A percentile compares a stretch with the other conserved stretches of the same genome.
phyloP scores from a whole-genome alignment of 2,888 invertebrate species.

The Drosophila leonis region DNA sequence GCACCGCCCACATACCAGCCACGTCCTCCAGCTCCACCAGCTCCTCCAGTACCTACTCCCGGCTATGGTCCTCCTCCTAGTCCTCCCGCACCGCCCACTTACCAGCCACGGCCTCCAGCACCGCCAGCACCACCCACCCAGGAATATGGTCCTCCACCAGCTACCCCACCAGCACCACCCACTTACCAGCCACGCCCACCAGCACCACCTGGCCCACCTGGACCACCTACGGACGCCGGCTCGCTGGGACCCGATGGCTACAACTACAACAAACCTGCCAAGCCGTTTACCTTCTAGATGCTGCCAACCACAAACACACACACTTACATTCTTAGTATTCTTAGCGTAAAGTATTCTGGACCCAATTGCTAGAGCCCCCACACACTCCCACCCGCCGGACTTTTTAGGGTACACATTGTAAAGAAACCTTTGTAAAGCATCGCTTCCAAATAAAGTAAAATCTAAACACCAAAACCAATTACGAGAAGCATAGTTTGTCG shows the following conservation, averaged over 20 bases:
- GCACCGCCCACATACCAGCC: slow-evolving; percentile 33
- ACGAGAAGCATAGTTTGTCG: slow-evolving; percentile 22
- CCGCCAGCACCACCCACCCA: slow-evolving; percentile 36
- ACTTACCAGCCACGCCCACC: slow-evolving; percentile 58
- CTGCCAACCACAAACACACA: slow-evolving; percentile 13
- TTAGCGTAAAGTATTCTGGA: slow-evolving; percentile 34
- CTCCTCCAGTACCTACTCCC: slow-evolving; percentile 38
- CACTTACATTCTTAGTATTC: slow-evolving; percentile 38
- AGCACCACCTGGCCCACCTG: slow-evolving; percentile 35
- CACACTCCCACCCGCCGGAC: slow-evolving; percentile 24
- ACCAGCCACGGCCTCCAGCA: slow-evolving; percentile 54
- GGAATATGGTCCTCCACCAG: slow-evolving; percentile 37
- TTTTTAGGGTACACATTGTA: slow-evolving; percentile 42
- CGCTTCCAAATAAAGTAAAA: slow-evolving; percentile 69
- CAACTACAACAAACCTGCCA: slow-evolving; percentile 84
- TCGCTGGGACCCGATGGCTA: slow-evolving; percentile 84
- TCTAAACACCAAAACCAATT: slow-evolving; percentile 47
- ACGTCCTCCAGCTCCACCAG: slow-evolving; percentile 37
- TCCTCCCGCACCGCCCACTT: slow-evolving; percentile 49
- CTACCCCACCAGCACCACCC: slow-evolving; percentile 37
- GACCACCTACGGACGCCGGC: slow-evolving; percentile 68
- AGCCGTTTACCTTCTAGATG: slow-evolving; percentile 82
- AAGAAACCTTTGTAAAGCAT: slow-evolving; percentile 53
- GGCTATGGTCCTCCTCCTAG: slow-evolving; percentile 54
- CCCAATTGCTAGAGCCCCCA: slow-evolving; percentile 5